Conservation (phyloP, 2,888 invertebrate species). For the Ischnura elegans region DNA sequence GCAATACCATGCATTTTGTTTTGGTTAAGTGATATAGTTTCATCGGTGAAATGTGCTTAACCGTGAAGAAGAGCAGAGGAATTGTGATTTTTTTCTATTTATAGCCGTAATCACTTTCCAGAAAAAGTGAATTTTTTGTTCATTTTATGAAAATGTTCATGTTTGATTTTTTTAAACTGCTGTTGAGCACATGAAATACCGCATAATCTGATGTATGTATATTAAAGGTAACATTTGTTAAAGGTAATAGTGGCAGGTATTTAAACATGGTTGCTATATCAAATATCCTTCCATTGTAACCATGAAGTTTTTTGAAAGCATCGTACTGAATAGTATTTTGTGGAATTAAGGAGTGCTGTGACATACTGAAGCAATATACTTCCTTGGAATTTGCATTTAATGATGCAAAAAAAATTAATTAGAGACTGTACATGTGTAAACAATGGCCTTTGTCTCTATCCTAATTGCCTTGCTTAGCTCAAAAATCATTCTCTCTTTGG, state of each 20-base stretch:
- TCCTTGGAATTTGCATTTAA: not conserved
- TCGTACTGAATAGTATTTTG: not conserved
- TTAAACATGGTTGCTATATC: not conserved
- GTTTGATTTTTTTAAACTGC: not conserved
- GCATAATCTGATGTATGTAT: not conserved
- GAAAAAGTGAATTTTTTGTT: constrained; percentile 33
- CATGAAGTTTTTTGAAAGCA: constrained; percentile 11
- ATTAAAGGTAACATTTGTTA: not conserved
- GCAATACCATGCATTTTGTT: not conserved
- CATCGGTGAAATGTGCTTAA: constrained; percentile 23
- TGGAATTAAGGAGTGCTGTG: not conserved
- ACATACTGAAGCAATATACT: not conserved
- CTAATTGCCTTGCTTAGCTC: constrained; percentile 20
- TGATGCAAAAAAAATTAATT: not conserved
- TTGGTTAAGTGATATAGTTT: constrained; percentile 10
- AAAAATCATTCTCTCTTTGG: not conserved
- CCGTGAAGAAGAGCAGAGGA: constrained; percentile 1
- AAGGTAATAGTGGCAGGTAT: not conserved
- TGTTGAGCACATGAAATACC: not conserved
- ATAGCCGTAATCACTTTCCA: not conserved
- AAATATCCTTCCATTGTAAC: not conserved
- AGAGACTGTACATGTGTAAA: constrained; percentile 11
- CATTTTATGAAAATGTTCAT: constrained; percentile 34
- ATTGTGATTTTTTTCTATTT: constrained; percentile 36
- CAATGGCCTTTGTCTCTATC: not conserved